Evolutionary conservation across 1,140 invertebrate genomes (phyloP), one percentile per base, ranked within the genome.

Genomic region (Ceratina calcarata): DNA sequence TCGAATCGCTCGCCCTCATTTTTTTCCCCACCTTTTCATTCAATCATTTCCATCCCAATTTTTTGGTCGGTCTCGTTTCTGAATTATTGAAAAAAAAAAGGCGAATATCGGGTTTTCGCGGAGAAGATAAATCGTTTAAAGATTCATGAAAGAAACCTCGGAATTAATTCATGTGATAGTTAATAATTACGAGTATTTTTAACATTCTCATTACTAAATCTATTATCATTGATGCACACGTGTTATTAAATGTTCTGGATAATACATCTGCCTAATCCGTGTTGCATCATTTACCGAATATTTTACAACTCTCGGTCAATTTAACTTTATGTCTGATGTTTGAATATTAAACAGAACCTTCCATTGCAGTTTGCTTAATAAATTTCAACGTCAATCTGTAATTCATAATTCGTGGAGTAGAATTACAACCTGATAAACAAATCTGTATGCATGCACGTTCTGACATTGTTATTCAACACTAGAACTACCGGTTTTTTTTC

Each of bases 261-360:
- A 67, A 67, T 60, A 76, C 1, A 32, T 32, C 27, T 67, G 7
- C 20, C 10, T 2, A 3, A 45, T 60, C 60, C 2, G 49, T 61
- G 49, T 49, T n/a, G 27, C 18, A n/a, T 12, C 45, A 27, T 53
- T 71, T 32, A 13, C 16, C 45, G 62, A 78, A 64, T 71, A 64
- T 62, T 78, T 78, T 27, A 71, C 58, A n/a, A 64, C 12, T n/a
- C 13, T 18, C n/a, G 27, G 0, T n/a, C 27, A 37, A 71, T 20
- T 55, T 15, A 55, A 15, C 12, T 18, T 55, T 15, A 55, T 15
- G 45, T 6, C 22, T n/a, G 15, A 13, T 18, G 13, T 64, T 62
- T 53, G 67, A 55, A 62, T 62, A 71, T 78, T 71, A 78, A 78
- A 64, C 58, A 45, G 71, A 71, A 72, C 71, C 68, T 71, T 71